Percentiles rank a stretch among this genome's conserved stretches.
phyloP scores from a whole-genome alignment of 2,797 vertebrate species.

The Kryptopterus vitreolus region DNA sequence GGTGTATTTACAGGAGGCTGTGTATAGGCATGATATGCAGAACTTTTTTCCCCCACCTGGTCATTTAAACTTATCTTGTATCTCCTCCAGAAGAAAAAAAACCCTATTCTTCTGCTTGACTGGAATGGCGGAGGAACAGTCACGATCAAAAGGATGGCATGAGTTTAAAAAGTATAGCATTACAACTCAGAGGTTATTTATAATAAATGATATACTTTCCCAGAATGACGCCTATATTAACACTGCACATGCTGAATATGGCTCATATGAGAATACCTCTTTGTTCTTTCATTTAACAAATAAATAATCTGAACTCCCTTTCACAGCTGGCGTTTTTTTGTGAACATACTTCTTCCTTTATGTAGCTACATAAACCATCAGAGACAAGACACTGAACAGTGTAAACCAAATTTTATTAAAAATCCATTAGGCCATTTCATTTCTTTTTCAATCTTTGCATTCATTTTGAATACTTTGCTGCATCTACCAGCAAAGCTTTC shows the following conservation, averaged over 20 bases:
- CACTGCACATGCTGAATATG: not conserved
- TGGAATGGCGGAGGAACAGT: not conserved
- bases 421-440: not conserved
- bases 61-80: not conserved
- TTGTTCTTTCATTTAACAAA: not conserved
- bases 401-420: not conserved
- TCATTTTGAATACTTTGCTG: not conserved
- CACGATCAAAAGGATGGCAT: not conserved
- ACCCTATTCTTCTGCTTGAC: not conserved
- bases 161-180: too few relatives aligned
- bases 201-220: not conserved
- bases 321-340: not conserved
- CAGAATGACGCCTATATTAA: not conserved
- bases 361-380: not conserved
- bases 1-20: not conserved
- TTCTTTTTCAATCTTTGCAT: not conserved
- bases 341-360: not conserved
- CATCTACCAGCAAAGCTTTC: not conserved
- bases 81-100: not conserved
- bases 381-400: not conserved
- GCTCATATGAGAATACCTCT: not conserved
- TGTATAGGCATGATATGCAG: slow-evolving; percentile 11
- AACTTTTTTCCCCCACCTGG: not conserved
- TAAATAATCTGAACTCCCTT: not conserved
- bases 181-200: not conserved